A percentile compares a stretch with the other conserved stretches of the same genome.
Evolutionary conservation across 1,140 invertebrate species (phyloP).

Genomic region (Platyscapa corneri): DNA sequence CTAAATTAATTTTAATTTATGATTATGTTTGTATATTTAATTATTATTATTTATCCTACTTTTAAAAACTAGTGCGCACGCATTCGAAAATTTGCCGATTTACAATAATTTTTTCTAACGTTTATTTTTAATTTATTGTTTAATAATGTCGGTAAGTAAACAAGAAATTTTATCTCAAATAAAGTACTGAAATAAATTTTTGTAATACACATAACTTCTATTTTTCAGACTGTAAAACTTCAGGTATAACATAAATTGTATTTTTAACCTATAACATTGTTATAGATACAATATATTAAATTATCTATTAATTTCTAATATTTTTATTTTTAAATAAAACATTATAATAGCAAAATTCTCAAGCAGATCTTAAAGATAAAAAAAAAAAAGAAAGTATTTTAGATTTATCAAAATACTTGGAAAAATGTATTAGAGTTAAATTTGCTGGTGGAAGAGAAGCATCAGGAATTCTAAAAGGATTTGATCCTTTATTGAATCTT

Average conservation of each 20-base stretch:
- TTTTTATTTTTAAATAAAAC: no score
- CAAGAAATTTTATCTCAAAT: background rate
- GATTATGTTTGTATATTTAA: no score
- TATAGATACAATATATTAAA: no score
- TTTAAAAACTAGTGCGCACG: background rate
- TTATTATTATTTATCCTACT: no score
- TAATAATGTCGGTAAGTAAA: conserved; percentile 16
- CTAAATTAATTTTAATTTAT: no score
- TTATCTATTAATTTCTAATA: no score
- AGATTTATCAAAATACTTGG: conserved; percentile 96
- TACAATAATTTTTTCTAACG: background rate
- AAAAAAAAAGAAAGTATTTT: conserved; percentile 98
- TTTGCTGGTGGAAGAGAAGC: conserved; percentile 98
- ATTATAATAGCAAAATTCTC: conserved; percentile 55
- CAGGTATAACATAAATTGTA: conserved; percentile 6
- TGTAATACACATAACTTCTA: background rate
- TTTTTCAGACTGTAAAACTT: conserved; percentile 18
- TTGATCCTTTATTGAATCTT: conserved; percentile 96
- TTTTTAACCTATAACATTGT: background rate
- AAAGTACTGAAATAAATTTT: background rate
- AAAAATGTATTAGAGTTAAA: conserved; percentile 98
- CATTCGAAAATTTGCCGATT: background rate
- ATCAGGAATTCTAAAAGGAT: conserved; percentile 96
- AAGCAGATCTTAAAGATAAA: conserved; percentile 87
- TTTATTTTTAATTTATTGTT: background rate